Evolutionary conservation across 1,140 invertebrate genomes (phyloP).

Genomic region (Pollicipes pollicipes): DNA sequence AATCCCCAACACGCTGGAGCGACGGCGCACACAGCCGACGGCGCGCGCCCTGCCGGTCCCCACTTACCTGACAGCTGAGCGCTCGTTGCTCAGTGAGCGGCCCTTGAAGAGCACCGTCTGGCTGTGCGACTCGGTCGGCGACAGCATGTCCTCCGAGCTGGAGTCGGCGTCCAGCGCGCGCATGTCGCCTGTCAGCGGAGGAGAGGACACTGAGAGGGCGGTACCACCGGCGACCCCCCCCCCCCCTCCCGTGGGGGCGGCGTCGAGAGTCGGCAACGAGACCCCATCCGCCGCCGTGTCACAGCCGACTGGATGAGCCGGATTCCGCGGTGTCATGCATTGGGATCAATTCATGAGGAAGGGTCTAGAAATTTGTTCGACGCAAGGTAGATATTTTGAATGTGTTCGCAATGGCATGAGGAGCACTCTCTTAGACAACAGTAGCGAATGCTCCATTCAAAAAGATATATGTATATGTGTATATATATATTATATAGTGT

Average conservation of each 20-base stretch:
- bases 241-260: constrained; percentile 11
- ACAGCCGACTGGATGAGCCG: background rate
- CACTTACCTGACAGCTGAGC: constrained; percentile 10
- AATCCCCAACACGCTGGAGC: background rate
- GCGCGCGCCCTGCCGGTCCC: background rate
- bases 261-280: background rate
- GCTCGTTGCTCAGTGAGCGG: constrained; percentile 17
- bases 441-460: no score
- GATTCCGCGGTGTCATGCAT: constrained; percentile 10
- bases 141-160: constrained; percentile 46
- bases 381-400: no score
- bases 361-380: constrained; percentile 9
- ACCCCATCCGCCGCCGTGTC: background rate
- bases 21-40: background rate
- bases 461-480: no score
- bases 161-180: constrained; percentile 52
- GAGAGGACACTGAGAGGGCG: background rate
- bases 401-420: no score
- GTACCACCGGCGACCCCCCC: constrained; percentile 9
- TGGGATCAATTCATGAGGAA: constrained; percentile 15
- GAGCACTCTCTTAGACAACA: no score
- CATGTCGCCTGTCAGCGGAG: constrained; percentile 35
- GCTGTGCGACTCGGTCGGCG: constrained; percentile 33
- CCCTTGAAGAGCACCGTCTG: constrained; percentile 24
- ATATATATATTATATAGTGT: no score